Conservation (phyloP, 2,797 vertebrate species). For the Trematomus bernacchii region DNA sequence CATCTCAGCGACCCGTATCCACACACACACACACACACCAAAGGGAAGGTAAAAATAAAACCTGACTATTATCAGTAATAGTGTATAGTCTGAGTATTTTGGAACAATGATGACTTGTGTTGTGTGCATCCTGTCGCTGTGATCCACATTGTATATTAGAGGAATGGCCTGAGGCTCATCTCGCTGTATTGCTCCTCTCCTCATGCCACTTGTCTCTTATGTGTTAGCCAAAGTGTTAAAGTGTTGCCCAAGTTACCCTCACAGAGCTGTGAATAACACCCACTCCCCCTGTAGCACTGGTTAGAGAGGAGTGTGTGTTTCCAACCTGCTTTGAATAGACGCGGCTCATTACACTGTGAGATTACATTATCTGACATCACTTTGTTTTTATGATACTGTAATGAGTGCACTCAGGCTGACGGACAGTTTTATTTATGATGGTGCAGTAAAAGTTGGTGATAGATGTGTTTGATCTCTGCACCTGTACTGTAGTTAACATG, state of each 20-base stretch:
- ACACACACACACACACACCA: conserved; percentile 10
- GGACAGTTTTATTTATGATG: not conserved
- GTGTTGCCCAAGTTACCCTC: conserved; percentile 40
- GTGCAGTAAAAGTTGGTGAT: not conserved
- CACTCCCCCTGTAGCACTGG: conserved; percentile 33
- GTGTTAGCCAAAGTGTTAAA: conserved; percentile 56
- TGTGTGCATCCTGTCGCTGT: not conserved
- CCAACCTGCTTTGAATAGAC: conserved; percentile 43
- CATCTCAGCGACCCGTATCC: conserved; percentile 43
- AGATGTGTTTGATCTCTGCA: not conserved
- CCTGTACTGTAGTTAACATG: not conserved
- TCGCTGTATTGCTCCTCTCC: not conserved
- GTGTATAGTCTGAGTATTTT: not conserved
- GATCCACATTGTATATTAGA: conserved; percentile 9
- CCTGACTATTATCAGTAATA: too few species aligned
- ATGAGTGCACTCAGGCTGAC: not conserved
- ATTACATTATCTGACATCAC: conserved; percentile 28
- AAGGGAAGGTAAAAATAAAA: too few species aligned
- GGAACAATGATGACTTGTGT: not conserved
- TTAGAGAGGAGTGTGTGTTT: conserved; percentile 21
- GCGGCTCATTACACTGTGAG: conserved; percentile 14
- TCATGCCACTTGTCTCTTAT: conserved; percentile 25
- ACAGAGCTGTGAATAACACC: conserved; percentile 56
- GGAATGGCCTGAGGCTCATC: conserved; percentile 5
- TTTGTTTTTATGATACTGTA: conserved; percentile 5